A percentile compares a stretch with the other conserved stretches of the same genome.
These are phyloP conservation scores for Pasiphila rectangulata DNA, from an alignment of 2,888 invertebrate genomes.

Conservation along the genomic window DNA sequence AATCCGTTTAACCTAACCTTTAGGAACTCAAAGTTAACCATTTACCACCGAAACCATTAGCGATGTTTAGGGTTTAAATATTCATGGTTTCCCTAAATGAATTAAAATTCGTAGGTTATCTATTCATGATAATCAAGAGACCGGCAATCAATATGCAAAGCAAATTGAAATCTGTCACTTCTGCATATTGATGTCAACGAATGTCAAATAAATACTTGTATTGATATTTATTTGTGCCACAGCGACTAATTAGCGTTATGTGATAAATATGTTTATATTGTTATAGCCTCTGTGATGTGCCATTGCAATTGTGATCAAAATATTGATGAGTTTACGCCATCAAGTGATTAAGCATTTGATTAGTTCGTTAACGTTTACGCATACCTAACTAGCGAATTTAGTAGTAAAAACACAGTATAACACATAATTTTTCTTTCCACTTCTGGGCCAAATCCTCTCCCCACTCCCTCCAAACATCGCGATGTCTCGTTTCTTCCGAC, in stretches of 20 bases:
- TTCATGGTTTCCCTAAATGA: slow-evolving; percentile 20
- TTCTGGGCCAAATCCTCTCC: too few species aligned
- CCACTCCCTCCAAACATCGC: too few species aligned
- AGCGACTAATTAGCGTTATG: slow-evolving; percentile 16
- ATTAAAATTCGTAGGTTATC: slow-evolving; percentile 15
- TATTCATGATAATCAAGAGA: slow-evolving; percentile 17
- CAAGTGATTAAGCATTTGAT: slow-evolving; percentile 36
- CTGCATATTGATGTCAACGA: slow-evolving; percentile 7
- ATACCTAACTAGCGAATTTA: not conserved
- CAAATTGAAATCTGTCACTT: slow-evolving; percentile 17
- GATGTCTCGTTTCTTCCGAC: too few species aligned
- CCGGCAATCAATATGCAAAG: slow-evolving; percentile 19
- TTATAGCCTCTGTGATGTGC: slow-evolving; percentile 22
- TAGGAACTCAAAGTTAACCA: slow-evolving; percentile 10
- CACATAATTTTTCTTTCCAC: too few species aligned
- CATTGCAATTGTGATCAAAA: slow-evolving; percentile 36
- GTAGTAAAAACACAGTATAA: too few species aligned
- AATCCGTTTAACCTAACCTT: too few species aligned
- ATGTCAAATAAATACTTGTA: not conserved
- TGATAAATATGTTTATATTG: slow-evolving; percentile 32
- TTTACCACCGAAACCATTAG: slow-evolving; percentile 8
- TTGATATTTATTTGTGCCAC: slow-evolving; percentile 7
- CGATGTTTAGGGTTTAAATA: slow-evolving; percentile 12
- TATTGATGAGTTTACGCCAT: slow-evolving; percentile 39
- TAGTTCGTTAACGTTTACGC: slow-evolving; percentile 12